A percentile compares a stretch with the other conserved stretches of the same genome.
These are phyloP conservation scores for Chionodraco myersi DNA, from an alignment of 2,113 vertebrate species.

Conservation along the genomic window DNA sequence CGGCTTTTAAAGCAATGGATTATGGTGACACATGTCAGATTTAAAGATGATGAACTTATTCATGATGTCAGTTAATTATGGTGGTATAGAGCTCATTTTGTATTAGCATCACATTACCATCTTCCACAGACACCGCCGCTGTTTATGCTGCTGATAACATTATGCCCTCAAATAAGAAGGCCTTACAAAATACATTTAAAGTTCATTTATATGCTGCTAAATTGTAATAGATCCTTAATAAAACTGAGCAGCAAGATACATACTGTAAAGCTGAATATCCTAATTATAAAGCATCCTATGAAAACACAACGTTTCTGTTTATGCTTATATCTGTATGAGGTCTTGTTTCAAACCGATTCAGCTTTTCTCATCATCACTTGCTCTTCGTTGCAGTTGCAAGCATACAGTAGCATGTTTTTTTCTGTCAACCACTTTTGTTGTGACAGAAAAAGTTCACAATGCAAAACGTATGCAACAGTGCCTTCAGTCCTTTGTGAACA, in stretches of 20 bases:
- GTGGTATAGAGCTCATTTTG: neutral
- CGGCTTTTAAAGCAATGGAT: slow-evolving; percentile 1
- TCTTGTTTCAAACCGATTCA: neutral
- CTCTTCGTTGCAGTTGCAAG: slow-evolving; percentile 23
- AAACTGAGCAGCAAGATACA: slow-evolving; percentile 14
- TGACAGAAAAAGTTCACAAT: slow-evolving; percentile 47
- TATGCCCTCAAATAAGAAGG: neutral
- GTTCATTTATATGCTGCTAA: slow-evolving; percentile 14
- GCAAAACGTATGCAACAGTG: slow-evolving; percentile 48
- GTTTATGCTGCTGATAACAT: neutral
- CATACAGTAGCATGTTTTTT: slow-evolving; percentile 19
- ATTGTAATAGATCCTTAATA: neutral
- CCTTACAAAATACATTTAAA: neutral
- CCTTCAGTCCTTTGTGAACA: slow-evolving; percentile 44
- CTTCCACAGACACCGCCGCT: neutral
- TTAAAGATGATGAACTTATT: neutral
- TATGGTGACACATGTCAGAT: neutral
- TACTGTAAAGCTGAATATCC: neutral
- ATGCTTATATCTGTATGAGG: neutral
- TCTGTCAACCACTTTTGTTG: slow-evolving; percentile 25
- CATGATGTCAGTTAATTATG: neutral
- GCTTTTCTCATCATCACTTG: neutral
- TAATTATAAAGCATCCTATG: neutral
- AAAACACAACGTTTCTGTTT: slow-evolving; percentile 11
- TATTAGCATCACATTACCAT: neutral